phyloP scores from a whole-genome alignment of 2,888 invertebrate genomes.

The Stegana nigrithorax region DNA sequence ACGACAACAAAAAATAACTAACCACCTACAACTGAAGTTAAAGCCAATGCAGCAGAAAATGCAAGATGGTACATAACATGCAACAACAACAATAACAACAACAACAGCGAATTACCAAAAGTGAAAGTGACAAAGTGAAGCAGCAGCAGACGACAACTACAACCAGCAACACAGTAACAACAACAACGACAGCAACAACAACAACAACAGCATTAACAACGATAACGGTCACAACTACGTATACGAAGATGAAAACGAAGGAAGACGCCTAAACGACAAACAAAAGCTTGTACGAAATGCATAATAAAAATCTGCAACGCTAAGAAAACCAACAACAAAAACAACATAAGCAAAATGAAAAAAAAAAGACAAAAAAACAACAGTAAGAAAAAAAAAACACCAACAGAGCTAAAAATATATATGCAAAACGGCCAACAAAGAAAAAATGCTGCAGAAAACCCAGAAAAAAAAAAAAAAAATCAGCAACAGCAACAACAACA shows the following conservation, averaged over 20 bases:
- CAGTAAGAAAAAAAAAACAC: not conserved
- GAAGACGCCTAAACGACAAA: constrained; percentile 52
- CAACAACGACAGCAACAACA: not conserved
- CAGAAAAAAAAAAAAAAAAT: constrained; percentile 24
- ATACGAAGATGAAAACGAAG: constrained; percentile 18
- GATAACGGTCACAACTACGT: not conserved
- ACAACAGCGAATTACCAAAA: constrained; percentile 32
- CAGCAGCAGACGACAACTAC: constrained; percentile 3
- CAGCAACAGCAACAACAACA: not conserved
- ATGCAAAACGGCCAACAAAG: constrained; percentile 21
- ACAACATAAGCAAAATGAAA: constrained; percentile 33
- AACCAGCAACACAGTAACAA: not conserved
- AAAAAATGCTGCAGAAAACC: not conserved
- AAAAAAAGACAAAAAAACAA: constrained; percentile 21
- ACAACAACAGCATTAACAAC: not conserved
- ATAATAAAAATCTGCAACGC: constrained; percentile 43
- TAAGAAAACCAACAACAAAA: constrained; percentile 54
- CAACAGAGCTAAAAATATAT: constrained; percentile 8
- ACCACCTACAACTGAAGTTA: too few species aligned
- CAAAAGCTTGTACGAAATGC: constrained; percentile 40
- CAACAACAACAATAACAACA: not conserved
- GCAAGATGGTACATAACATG: too few species aligned
- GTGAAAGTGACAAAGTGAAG: constrained; percentile 52
- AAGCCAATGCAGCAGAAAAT: not conserved
- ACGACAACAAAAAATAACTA: not conserved